A percentile compares a stretch with the other conserved stretches of the same genome.
Conservation (phyloP, 2,113 vertebrate genomes). For the Eptesicus fuscus region DNA sequence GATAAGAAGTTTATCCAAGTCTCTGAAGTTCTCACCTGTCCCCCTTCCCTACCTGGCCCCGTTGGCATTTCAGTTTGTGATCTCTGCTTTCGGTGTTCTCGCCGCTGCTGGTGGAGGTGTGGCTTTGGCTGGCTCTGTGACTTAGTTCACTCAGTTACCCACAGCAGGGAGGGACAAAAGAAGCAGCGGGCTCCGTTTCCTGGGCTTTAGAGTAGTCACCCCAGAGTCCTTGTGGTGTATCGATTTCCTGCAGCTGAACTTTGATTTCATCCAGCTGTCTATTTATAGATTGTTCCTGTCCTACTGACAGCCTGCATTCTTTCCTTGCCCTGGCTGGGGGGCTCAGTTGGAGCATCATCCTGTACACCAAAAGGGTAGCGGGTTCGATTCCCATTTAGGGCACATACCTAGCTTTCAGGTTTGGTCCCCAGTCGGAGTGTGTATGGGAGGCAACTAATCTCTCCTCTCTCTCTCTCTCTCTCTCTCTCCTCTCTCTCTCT, state of each 20-base stretch:
- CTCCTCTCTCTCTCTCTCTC: background rate
- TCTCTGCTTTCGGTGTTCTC: background rate
- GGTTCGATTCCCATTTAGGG: background rate
- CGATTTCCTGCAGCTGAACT: background rate
- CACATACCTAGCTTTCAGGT: background rate
- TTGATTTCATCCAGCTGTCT: background rate
- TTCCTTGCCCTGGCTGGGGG: background rate
- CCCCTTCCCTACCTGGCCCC: background rate
- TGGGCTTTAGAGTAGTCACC: too few species aligned
- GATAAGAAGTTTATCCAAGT: too few species aligned
- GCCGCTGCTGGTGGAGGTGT: too few species aligned
- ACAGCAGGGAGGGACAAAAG: background rate
- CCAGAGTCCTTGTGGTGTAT: background rate
- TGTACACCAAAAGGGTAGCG: background rate
- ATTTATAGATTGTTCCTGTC: background rate
- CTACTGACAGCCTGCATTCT: background rate
- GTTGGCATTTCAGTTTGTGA: rapidly evolving
- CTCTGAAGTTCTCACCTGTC: rapidly evolving
- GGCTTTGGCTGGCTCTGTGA: background rate
- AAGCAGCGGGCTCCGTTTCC: background rate
- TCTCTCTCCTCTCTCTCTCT: background rate
- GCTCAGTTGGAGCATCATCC: background rate
- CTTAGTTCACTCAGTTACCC: background rate
- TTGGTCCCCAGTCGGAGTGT: background rate
- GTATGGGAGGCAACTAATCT: background rate